These are phyloP conservation scores for Erebia epiphron DNA, from an alignment of 2,888 invertebrate genomes.

Conservation along the genomic window DNA sequence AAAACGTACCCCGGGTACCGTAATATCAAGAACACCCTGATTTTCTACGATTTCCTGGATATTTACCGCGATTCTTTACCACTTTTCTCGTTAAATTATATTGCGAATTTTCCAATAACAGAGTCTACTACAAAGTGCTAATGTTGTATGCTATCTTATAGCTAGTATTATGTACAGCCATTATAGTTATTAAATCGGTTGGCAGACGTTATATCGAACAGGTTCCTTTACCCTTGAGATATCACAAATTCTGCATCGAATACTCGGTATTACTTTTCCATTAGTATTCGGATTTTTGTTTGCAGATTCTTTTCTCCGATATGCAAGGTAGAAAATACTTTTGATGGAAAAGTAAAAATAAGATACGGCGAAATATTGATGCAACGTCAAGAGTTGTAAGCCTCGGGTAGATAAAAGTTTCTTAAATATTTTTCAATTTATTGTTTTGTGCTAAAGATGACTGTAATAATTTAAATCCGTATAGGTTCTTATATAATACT, in stretches of 20 bases:
- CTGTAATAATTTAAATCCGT: not conserved
- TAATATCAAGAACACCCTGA: too few relatives aligned
- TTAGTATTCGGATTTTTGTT: conserved; percentile 55
- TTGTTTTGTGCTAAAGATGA: not conserved
- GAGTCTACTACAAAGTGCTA: not conserved
- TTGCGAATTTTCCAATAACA: conserved; percentile 1
- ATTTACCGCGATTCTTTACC: too few relatives aligned
- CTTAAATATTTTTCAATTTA: not conserved
- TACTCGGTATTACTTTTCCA: conserved; percentile 57
- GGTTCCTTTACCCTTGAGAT: conserved; percentile 38
- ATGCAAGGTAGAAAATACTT: conserved; percentile 17
- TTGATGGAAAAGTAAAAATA: conserved; percentile 22
- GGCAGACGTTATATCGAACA: conserved; percentile 39
- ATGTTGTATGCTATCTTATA: not conserved
- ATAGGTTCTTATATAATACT: too few relatives aligned
- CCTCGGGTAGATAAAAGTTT: conserved; percentile 5
- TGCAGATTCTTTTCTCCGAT: conserved; percentile 45
- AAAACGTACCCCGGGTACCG: too few relatives aligned
- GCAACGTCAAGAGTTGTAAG: not conserved
- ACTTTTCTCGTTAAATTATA: too few relatives aligned
- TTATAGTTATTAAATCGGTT: conserved; percentile 41
- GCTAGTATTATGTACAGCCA: conserved; percentile 1
- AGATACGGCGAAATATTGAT: conserved; percentile 19
- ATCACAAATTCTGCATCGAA: conserved; percentile 51
- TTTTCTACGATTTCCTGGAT: not conserved